Evolutionary conservation across 2,888 invertebrate genomes (phyloP).

Genomic region (Macrosiphum euphorbiae): DNA sequence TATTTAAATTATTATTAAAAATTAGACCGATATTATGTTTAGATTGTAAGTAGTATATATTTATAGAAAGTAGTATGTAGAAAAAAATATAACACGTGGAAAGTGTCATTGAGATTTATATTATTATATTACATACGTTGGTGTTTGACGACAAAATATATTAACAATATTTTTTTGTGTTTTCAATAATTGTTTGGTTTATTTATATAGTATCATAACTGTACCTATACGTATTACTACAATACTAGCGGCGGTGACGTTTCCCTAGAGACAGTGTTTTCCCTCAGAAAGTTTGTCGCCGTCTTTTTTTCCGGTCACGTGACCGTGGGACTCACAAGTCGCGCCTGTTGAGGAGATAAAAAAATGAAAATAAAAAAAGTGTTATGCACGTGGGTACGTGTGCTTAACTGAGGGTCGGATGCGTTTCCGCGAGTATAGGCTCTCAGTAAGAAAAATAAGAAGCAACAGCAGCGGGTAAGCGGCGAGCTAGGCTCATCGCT

Average conservation of each 20-base stretch:
- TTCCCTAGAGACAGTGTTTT: not conserved
- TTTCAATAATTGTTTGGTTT: conserved; percentile 2
- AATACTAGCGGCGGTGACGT: not conserved
- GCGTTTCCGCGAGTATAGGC: not conserved
- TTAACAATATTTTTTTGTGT: conserved; percentile 22
- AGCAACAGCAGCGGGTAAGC: not conserved
- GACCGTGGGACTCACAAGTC: not conserved
- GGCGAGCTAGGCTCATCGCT: not conserved
- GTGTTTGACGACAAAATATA: conserved; percentile 49
- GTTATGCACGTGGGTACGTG: not conserved
- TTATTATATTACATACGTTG: conserved; percentile 26
- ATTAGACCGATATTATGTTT: not conserved
- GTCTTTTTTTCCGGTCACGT: not conserved
- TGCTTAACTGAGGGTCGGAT: not conserved
- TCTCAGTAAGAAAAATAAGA: not conserved
- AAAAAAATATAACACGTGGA: conserved; percentile 13
- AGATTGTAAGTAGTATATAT: not conserved
- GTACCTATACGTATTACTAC: not conserved
- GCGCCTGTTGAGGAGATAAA: not conserved
- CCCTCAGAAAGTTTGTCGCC: not conserved
- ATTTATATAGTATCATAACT: not conserved
- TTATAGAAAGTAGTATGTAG: conserved; percentile 25
- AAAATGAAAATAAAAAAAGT: not conserved
- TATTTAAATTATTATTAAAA: conserved; percentile 24
- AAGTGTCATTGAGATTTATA: conserved; percentile 17